phyloP scores from a whole-genome alignment of 2,113 vertebrate species.

The Dasypus novemcinctus region DNA sequence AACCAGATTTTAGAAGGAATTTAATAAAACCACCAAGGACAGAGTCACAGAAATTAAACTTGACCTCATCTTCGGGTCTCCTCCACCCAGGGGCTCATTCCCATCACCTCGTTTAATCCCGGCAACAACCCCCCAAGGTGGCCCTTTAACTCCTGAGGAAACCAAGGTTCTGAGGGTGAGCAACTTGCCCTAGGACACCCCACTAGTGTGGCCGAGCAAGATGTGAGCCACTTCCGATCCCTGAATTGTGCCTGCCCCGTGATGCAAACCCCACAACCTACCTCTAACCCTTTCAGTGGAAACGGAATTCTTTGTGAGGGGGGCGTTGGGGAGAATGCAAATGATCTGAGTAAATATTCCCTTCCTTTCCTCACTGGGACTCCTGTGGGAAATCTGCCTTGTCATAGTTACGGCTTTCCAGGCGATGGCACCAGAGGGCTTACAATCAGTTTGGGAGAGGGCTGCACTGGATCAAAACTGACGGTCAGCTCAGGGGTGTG shows the following conservation, averaged over 20 bases:
- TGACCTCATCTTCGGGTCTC: neutral
- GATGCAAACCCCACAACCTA: neutral
- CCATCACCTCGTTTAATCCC: neutral
- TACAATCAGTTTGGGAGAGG: neutral
- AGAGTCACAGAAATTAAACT: neutral
- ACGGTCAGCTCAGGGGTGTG: no score
- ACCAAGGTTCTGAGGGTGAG: neutral
- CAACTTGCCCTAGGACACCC: neutral
- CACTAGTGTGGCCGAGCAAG: neutral
- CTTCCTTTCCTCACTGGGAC: neutral
- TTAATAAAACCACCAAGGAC: conserved; percentile 6
- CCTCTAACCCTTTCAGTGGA: neutral
- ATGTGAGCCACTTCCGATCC: neutral
- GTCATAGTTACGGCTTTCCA: neutral
- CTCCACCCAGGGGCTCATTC: neutral
- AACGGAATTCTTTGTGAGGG: neutral
- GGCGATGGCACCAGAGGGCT: conserved; percentile 68
- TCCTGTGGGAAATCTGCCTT: accelerated
- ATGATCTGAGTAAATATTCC: neutral
- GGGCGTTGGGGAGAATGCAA: neutral
- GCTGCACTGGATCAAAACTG: accelerated
- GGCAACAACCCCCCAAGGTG: neutral
- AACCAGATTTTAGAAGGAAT: neutral
- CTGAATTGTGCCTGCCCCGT: neutral
- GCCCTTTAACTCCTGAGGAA: neutral